Conservation (phyloP, 2,797 vertebrate species). For the Babyrousa celebensis region DNA sequence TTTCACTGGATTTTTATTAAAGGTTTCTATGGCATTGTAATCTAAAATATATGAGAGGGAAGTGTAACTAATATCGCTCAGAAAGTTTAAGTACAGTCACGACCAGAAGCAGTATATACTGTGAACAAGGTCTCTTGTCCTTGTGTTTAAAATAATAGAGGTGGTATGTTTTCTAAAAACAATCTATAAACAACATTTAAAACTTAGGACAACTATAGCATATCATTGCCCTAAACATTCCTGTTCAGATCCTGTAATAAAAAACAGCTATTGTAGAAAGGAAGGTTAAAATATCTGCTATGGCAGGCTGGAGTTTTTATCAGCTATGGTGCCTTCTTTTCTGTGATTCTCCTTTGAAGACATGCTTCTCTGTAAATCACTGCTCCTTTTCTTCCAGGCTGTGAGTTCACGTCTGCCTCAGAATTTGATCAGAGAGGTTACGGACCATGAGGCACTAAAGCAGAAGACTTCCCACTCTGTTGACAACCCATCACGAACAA, state of each 20-base stretch:
- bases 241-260: background rate
- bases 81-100: constrained; percentile 49
- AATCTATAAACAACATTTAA: constrained; percentile 59
- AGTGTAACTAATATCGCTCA: background rate
- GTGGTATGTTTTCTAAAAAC: constrained; percentile 28
- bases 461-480: background rate
- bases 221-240: background rate
- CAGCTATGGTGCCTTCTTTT: background rate
- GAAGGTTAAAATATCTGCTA: background rate
- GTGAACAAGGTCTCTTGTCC: constrained; percentile 40
- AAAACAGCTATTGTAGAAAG: background rate
- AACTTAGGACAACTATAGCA: background rate
- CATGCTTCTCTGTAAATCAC: background rate
- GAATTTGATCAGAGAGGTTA: background rate
- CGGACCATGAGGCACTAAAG: too few species aligned
- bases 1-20: constrained; percentile 50
- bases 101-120: background rate
- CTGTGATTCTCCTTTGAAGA: constrained; percentile 5
- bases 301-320: background rate
- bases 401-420: background rate
- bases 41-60: constrained; percentile 33
- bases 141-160: constrained; percentile 52
- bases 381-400: background rate
- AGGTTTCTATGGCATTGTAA: constrained; percentile 23
- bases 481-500: background rate